Evolutionary conservation across 2,113 vertebrate species (phyloP).

Genomic region (Trinectes maculatus): DNA sequence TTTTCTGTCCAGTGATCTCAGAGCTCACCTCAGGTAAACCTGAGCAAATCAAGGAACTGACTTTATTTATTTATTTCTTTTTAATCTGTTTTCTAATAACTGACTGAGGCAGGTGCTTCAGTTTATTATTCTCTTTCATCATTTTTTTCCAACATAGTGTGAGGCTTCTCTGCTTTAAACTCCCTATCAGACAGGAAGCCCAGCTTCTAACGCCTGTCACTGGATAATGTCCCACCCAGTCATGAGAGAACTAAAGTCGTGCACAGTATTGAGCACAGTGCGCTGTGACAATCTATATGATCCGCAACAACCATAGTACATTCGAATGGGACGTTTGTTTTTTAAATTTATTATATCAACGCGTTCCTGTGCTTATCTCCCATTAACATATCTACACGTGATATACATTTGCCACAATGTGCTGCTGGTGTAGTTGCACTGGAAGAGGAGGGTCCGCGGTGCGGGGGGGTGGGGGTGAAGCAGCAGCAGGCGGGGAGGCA

Average conservation of each 20-base stretch:
- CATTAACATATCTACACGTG: conserved; percentile 2
- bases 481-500: conserved; percentile 42
- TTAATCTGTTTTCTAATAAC: conserved; percentile 20
- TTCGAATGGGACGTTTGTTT: not conserved
- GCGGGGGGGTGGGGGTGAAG: conserved; percentile 27
- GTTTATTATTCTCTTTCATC: conserved; percentile 40
- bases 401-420: not conserved
- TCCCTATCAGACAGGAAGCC: not conserved
- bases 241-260: too few relatives aligned
- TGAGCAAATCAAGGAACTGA: not conserved
- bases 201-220: conserved; percentile 5
- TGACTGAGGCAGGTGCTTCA: conserved; percentile 7
- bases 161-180: conserved; percentile 16
- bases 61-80: not conserved
- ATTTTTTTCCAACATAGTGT: not conserved
- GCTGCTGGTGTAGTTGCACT: conserved; percentile 31
- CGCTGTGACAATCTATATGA: not conserved
- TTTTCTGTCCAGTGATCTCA: not conserved
- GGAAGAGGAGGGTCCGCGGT: conserved; percentile 46
- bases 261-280: not conserved
- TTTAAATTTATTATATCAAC: too few relatives aligned
- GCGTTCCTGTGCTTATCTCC: not conserved
- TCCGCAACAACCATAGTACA: not conserved
- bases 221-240: conserved; percentile 8
- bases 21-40: conserved; percentile 4